Percentiles rank a stretch among this genome's conserved stretches.
Evolutionary conservation across 2,888 invertebrate genomes (phyloP).

Genomic region (Azorinus chamasolen): DNA sequence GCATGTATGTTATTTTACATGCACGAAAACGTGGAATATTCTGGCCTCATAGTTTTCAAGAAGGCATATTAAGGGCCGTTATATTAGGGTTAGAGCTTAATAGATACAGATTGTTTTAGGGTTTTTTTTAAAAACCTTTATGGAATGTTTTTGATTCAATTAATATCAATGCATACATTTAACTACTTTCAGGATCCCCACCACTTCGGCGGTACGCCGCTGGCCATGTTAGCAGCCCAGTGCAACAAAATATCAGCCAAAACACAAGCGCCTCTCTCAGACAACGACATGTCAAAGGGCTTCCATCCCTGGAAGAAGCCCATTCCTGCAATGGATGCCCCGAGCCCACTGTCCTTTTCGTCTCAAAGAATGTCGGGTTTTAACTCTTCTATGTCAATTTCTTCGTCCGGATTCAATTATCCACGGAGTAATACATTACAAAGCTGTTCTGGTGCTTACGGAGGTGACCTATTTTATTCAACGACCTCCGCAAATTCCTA

Average conservation of each 20-base stretch:
- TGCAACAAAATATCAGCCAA: constrained; percentile 98
- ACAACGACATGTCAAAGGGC: constrained; percentile 95
- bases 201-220: constrained; percentile 90
- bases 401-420: constrained; percentile 70
- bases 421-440: constrained; percentile 65
- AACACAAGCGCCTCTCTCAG: constrained; percentile 97
- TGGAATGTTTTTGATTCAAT: too few species aligned
- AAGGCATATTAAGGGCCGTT: too few species aligned
- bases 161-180: too few species aligned
- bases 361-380: constrained; percentile 71
- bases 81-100: too few species aligned
- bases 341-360: constrained; percentile 72
- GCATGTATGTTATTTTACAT: too few species aligned
- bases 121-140: too few species aligned
- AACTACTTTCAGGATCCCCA: constrained; percentile 78
- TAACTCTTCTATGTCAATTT: constrained; percentile 69
- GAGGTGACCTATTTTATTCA: constrained; percentile 92
- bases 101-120: too few species aligned
- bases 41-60: too few species aligned
- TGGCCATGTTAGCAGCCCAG: constrained; percentile 99
- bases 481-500: constrained; percentile 89
- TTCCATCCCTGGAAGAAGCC: constrained; percentile 82
- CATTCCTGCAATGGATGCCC: constrained; percentile 67
- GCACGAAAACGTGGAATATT: too few species aligned
- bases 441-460: constrained; percentile 63